Base-by-base conservation (phyloP, 2,113 vertebrate genomes). In the Otocyon megalotis region DNA sequence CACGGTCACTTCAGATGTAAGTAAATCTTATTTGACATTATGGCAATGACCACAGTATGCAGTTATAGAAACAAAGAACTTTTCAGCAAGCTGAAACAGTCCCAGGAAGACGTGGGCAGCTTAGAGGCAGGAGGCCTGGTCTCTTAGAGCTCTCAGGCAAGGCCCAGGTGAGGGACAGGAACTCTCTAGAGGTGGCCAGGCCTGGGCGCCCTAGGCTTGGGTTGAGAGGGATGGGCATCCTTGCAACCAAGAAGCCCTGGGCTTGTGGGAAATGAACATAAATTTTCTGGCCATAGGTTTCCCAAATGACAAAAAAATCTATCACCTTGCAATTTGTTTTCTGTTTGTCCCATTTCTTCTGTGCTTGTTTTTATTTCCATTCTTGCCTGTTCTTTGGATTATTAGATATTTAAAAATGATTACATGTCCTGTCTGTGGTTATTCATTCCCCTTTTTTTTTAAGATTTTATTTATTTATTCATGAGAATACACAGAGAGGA, bases 1-100 rank as follows among this genome's bases (percentile, higher is more conserved):
- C 62, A 54, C 26, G 87, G 97, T 88, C 95, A 88, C 93, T 93
- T 93, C 82, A 93, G 93, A 91, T 50, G 72, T 0, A 1, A 97
- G 96, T 79, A 8, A 32, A 53, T 58, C 56, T 48, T 32, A 43
- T 17, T 56, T 72, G 62, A 53, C 2, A 3, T 20, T 19, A 43
- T 3, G 9, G 6, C 28, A 2, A 3, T 28, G 86, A 19, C n/a
- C 86, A 82, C 2, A 12, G 10, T 1, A 7, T 15, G 50, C 62
- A 67, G 2, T 14, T 26, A 71, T 0, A 77, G 86, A 77, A 88
- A 62, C 53, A 56, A 58, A 85, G 88, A 77, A 50, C 35, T 63
- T 62, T 32, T 63, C 20, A 35, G 71, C 8, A 28, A 87, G 53
- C n/a, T 26, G 9, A 10, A 50, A 14, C 82, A 62, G 76, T 37